Conservation (phyloP, 2,797 vertebrate genomes). For the Sparus aurata region DNA sequence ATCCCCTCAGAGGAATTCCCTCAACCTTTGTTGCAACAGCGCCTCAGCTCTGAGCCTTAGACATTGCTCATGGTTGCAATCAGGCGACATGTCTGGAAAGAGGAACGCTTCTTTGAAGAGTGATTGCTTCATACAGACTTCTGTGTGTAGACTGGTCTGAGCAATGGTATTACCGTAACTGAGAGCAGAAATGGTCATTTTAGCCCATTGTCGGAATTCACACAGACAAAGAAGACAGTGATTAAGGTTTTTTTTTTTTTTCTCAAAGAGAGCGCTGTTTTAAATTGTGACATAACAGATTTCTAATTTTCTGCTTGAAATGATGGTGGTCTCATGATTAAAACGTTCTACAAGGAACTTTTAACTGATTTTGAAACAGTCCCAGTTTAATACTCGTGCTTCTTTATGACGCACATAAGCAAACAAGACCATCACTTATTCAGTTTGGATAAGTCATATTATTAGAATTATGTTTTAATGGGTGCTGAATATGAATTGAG, state of each 20-base stretch:
- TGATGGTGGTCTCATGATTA: not conserved
- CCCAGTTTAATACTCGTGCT: too few relatives aligned
- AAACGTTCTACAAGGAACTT: not conserved
- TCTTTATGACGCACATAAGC: too few relatives aligned
- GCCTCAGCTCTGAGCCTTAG: not conserved
- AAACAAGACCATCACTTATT: too few relatives aligned
- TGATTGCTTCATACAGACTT: conserved; percentile 16
- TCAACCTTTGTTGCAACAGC: conserved; percentile 31
- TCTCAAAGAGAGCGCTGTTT: not conserved
- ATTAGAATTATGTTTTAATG: too few relatives aligned
- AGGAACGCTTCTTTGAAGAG: not conserved
- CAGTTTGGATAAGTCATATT: too few relatives aligned
- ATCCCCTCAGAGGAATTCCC: conserved; percentile 26
- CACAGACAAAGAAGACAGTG: not conserved
- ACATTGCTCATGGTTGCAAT: not conserved
- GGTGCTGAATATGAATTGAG: too few relatives aligned
- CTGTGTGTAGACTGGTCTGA: not conserved
- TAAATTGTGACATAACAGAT: not conserved
- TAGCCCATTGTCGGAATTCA: not conserved
- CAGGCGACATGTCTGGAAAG: conserved; percentile 32
- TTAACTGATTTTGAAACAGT: too few relatives aligned
- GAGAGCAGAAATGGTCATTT: not conserved
- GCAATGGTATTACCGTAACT: not conserved
- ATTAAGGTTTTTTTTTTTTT: not conserved
- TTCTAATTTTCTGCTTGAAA: not conserved